A percentile compares a stretch with the other conserved stretches of the same genome.
Evolutionary conservation across 2,888 invertebrate species (phyloP).

Genomic region (Chesias legatella): DNA sequence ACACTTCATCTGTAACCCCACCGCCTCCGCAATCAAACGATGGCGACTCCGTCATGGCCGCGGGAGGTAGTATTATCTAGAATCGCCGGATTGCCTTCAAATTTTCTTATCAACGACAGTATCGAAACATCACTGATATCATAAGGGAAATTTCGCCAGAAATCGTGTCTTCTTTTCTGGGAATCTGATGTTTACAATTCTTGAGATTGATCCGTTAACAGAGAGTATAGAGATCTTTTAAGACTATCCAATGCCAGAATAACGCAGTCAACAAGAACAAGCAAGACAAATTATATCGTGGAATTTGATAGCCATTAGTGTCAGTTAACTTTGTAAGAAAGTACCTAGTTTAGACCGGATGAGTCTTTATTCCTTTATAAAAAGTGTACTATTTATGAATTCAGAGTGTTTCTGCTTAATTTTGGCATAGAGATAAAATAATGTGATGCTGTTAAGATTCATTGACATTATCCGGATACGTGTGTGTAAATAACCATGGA

Average conservation of each 20-base stretch:
- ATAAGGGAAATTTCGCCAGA: background rate
- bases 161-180: background rate
- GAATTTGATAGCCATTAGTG: background rate
- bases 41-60: too few species aligned
- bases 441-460: slow-evolving; percentile 4
- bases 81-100: too few species aligned
- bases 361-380: too few species aligned
- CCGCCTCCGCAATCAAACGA: too few species aligned
- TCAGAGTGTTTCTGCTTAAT: too few species aligned
- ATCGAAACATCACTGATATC: background rate
- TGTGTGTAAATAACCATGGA: slow-evolving; percentile 21
- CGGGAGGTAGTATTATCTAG: too few species aligned
- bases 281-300: slow-evolving; percentile 9
- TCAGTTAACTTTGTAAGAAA: too few species aligned
- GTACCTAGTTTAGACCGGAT: too few species aligned
- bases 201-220: slow-evolving; percentile 37
- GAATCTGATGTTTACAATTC: slow-evolving; percentile 36
- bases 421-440: slow-evolving; percentile 3
- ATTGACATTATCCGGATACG: slow-evolving; percentile 19
- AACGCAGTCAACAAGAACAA: slow-evolving; percentile 4
- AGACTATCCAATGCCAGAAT: slow-evolving; percentile 6
- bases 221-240: slow-evolving; percentile 29
- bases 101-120: slow-evolving; percentile 14
- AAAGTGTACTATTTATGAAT: too few species aligned
- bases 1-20: too few species aligned